A percentile compares a stretch with the other conserved stretches of the same genome.
These are phyloP conservation scores for Nicator chloris DNA, from an alignment of 2,113 vertebrate genomes.

Conservation along the genomic window DNA sequence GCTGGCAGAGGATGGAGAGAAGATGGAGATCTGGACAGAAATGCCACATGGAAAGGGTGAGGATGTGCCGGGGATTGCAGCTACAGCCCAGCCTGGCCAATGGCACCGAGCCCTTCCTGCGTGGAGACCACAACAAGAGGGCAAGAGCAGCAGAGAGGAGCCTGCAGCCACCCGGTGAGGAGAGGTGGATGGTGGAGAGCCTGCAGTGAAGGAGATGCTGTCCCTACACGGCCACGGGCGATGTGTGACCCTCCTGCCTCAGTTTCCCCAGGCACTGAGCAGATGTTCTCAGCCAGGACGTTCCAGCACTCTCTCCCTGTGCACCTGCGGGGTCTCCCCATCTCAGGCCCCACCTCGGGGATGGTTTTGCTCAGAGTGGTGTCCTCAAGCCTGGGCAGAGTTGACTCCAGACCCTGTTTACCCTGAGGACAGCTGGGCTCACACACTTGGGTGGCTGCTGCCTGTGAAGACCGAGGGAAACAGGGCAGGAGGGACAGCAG, in stretches of 20 bases:
- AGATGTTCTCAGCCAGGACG: rapidly evolving
- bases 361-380: neutral
- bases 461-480: neutral
- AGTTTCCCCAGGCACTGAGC: neutral
- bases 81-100: rapidly evolving
- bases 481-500: neutral
- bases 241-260: neutral
- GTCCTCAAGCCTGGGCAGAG: neutral
- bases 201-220: rapidly evolving
- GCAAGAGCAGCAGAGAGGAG: neutral
- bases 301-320: rapidly evolving
- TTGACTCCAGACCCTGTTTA: neutral
- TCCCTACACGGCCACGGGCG: rapidly evolving
- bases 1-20: neutral
- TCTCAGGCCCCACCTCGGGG: rapidly evolving
- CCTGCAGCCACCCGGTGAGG: neutral
- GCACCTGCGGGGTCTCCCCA: neutral
- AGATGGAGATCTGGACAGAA: neutral
- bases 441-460: neutral
- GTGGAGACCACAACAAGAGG: rapidly evolving
- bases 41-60: rapidly evolving
- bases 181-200: rapidly evolving
- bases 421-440: neutral
- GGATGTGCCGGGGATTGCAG: neutral
- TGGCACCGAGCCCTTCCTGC: neutral